Evolutionary conservation across 2,888 invertebrate species (phyloP).

Genomic region (Andricus curvator): DNA sequence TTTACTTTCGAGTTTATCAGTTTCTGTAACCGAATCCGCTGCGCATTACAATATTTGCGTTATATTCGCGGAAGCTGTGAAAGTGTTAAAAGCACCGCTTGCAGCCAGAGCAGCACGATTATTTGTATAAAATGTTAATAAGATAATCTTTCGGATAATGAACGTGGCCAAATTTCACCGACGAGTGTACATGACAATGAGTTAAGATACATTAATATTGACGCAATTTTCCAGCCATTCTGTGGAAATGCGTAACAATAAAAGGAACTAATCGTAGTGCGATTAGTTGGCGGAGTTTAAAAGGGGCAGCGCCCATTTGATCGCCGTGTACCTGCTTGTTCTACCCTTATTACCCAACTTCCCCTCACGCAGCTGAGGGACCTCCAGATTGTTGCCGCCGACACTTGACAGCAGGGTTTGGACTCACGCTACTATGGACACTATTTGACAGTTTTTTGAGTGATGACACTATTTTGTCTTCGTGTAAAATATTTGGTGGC

Average conservation of each 20-base stretch:
- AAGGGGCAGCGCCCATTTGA: too few relatives aligned
- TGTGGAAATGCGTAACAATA: slow-evolving; percentile 18
- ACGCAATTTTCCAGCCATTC: slow-evolving; percentile 4
- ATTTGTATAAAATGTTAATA: slow-evolving; percentile 15
- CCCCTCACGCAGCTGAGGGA: too few relatives aligned
- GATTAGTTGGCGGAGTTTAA: slow-evolving; percentile 46
- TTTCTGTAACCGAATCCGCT: not conserved
- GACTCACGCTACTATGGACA: too few relatives aligned
- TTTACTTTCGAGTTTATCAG: slow-evolving; percentile 2
- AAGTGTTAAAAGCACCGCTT: not conserved
- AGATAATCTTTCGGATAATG: slow-evolving; percentile 1
- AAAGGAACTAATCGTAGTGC: not conserved
- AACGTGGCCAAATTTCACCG: slow-evolving; percentile 1
- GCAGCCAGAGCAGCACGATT: not conserved
- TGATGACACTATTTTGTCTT: too few relatives aligned
- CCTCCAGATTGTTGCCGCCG: too few relatives aligned
- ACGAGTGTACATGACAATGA: not conserved
- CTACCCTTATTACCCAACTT: too few relatives aligned
- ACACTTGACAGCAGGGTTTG: too few relatives aligned
- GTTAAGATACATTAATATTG: not conserved
- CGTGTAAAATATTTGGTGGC: too few relatives aligned
- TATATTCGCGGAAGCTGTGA: not conserved
- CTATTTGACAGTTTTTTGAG: too few relatives aligned
- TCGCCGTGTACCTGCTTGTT: too few relatives aligned
- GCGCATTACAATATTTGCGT: slow-evolving; percentile 1